Conservation (phyloP, 37 sponge, comb jelly and placozoan genomes). For the Geodia barretti region DNA sequence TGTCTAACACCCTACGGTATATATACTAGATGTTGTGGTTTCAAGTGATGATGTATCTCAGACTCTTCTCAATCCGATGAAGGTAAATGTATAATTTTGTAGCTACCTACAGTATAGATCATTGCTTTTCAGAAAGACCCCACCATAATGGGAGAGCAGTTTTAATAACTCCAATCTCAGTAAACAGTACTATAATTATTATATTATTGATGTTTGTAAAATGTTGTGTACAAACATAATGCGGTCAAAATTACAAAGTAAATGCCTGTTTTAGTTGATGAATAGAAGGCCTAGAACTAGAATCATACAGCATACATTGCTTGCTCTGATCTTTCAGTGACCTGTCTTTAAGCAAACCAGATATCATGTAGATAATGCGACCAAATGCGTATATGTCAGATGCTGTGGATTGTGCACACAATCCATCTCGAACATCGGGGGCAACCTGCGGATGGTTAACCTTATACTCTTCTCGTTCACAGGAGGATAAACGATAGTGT, state of each 20-base stretch:
- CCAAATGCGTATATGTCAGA: constrained; percentile 25
- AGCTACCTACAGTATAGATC: neutral
- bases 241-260: neutral
- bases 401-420: neutral
- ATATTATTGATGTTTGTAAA: too few relatives aligned
- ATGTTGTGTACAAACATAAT: too few relatives aligned
- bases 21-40: too few relatives aligned
- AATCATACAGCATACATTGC: neutral
- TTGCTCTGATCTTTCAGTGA: neutral
- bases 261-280: neutral
- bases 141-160: neutral
- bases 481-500: neutral
- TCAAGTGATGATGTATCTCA: neutral
- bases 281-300: neutral
- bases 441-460: constrained; percentile 20
- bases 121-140: neutral
- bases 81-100: neutral
- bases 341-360: neutral
- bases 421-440: constrained; percentile 29
- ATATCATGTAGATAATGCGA: neutral
- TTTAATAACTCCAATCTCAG: neutral
- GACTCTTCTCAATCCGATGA: neutral
- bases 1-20: neutral
- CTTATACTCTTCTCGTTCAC: constrained; percentile 8
- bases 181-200: too few relatives aligned